phyloP scores from a whole-genome alignment of 2,113 vertebrate genomes.

The Vidua chalybeata region DNA sequence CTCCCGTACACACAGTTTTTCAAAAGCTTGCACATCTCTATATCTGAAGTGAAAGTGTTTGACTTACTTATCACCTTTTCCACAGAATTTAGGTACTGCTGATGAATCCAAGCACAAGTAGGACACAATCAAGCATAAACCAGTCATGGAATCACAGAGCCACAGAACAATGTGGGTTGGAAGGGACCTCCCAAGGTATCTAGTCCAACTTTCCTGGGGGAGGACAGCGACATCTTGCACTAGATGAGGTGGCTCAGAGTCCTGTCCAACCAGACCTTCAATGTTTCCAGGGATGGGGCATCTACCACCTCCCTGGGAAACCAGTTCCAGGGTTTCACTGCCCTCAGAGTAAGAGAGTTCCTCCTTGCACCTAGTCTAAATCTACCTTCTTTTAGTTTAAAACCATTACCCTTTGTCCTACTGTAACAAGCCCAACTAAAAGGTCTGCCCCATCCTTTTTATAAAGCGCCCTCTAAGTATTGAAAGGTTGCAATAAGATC shows the following conservation, averaged over 20 bases:
- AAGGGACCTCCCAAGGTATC: not conserved
- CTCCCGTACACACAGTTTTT: not conserved
- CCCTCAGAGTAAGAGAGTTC: not conserved
- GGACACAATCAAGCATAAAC: not conserved
- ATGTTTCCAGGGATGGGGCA: not conserved
- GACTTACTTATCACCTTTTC: not conserved
- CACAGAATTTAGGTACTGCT: not conserved
- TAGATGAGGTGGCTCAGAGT: not conserved
- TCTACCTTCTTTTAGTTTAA: not conserved
- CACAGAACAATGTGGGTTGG: not conserved
- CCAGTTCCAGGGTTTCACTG: not conserved
- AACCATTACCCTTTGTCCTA: not conserved
- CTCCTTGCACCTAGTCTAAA: not conserved
- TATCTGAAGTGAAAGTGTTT: not conserved
- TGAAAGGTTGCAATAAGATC: not conserved
- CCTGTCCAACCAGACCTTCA: not conserved
- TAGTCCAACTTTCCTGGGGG: not conserved
- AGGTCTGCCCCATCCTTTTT: not conserved
- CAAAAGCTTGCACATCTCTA: not conserved
- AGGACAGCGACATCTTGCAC: not conserved
- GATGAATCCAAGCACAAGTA: not conserved
- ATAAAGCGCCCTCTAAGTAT: not conserved
- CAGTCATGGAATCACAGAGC: not conserved
- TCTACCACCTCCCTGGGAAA: not conserved
- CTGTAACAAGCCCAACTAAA: not conserved